Conservation (phyloP, 2,888 invertebrate species). For the Lagria hirta region DNA sequence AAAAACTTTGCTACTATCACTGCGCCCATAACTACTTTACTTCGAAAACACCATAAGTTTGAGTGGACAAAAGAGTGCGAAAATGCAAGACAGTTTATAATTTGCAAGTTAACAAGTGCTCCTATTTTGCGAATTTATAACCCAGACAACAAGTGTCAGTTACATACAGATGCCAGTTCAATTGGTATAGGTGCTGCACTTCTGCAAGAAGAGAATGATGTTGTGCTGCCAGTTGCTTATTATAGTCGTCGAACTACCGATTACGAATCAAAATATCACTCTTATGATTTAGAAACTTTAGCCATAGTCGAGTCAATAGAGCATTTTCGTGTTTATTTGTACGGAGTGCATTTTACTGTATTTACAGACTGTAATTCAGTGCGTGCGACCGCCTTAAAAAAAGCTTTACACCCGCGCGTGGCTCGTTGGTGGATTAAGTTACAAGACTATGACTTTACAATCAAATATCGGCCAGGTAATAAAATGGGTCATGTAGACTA, state of each 20-base stretch:
- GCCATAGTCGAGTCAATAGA: slow-evolving; percentile 37
- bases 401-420: slow-evolving; percentile 40
- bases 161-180: slow-evolving; percentile 45
- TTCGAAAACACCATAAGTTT: no score
- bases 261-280: slow-evolving; percentile 40
- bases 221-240: slow-evolving; percentile 40
- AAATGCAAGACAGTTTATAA: no score
- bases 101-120: no score
- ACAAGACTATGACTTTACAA: slow-evolving; percentile 30
- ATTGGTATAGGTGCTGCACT: slow-evolving; percentile 41
- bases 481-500: slow-evolving; percentile 43
- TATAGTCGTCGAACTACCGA: slow-evolving; percentile 41
- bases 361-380: slow-evolving; percentile 41
- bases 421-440: slow-evolving; percentile 37
- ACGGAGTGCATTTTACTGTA: slow-evolving; percentile 38
- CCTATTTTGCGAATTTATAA: no score
- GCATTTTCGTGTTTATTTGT: slow-evolving; percentile 39
- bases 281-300: slow-evolving; percentile 43
- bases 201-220: slow-evolving; percentile 40
- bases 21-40: no score
- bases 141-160: no score
- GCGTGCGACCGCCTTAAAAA: slow-evolving; percentile 36
- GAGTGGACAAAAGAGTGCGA: no score
- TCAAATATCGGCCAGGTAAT: slow-evolving; percentile 27
- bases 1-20: slow-evolving; percentile 20